Percentiles rank a stretch among this genome's conserved stretches.
Conservation (phyloP, 2,888 invertebrate species). For the Cryptocephalus primarius region DNA sequence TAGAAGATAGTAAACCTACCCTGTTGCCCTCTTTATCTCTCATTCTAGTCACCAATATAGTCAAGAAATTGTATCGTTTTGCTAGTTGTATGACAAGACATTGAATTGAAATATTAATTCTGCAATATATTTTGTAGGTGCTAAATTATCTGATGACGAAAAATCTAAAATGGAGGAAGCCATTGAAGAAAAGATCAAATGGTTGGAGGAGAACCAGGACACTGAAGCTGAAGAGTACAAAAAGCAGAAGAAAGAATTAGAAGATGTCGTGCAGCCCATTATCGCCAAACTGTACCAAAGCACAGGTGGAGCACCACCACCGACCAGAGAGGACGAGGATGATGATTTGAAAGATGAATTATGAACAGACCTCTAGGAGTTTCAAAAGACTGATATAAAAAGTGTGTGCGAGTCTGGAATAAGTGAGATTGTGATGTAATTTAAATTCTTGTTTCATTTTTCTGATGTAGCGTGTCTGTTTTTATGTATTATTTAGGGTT, state of each 20-base stretch:
- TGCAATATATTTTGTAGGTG: slow-evolving; percentile 41
- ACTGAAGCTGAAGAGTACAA: slow-evolving; percentile 78
- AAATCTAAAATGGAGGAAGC: slow-evolving; percentile 91
- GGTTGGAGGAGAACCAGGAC: slow-evolving; percentile 93
- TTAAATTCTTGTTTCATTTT: neutral
- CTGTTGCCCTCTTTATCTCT: too few relatives aligned
- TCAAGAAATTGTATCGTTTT: too few relatives aligned
- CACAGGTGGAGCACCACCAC: slow-evolving; percentile 54
- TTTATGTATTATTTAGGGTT: neutral
- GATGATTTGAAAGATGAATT: slow-evolving; percentile 79
- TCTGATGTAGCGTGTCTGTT: neutral
- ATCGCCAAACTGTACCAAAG: slow-evolving; percentile 93
- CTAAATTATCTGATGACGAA: slow-evolving; percentile 80
- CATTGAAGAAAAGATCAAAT: slow-evolving; percentile 93
- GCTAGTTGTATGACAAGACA: too few relatives aligned
- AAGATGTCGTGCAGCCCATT: slow-evolving; percentile 93
- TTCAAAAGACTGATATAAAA: neutral
- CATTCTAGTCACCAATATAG: too few relatives aligned
- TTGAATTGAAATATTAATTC: too few relatives aligned
- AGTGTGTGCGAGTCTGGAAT: neutral
- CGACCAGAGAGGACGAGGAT: slow-evolving; percentile 54
- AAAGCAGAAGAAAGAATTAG: slow-evolving; percentile 89
- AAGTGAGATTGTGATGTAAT: neutral
- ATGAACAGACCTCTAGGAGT: slow-evolving; percentile 35
- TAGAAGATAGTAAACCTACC: too few relatives aligned